Base-by-base conservation (phyloP, 2,113 vertebrate genomes). In the Sapayoa aenigma region DNA sequence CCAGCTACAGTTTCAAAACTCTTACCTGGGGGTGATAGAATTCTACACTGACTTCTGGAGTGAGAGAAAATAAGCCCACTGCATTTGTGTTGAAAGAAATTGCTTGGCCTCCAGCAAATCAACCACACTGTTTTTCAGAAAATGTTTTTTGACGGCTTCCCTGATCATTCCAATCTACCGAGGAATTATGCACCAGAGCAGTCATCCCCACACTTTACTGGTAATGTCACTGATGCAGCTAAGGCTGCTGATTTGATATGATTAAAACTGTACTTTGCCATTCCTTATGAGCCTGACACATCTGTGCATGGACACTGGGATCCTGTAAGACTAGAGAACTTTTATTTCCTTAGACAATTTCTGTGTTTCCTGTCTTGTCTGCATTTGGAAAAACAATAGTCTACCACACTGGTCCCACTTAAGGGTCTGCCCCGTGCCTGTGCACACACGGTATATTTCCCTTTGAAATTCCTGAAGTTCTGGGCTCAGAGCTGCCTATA, bases 1-100 rank as follows among this genome's bases (percentile, higher is more conserved):
- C 19, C 50, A 52, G 12, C 16, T 91, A 30, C 30, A 71, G 6
- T 30, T 89, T 50, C 37, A 59, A 88, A 88, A 65, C 8, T 2
- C 14, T 37, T 33, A 24, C 19, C 28, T 62, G 18, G 41, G 88
- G 5, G 62, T 39, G 52, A 20, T 12, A 69, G 2, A 31, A 42
- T 66, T 27, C 66, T 55, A 49, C 27, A 33, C 25, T 47, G 23
- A 30, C 25, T 41, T 4, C 31, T 17, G 74, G 28, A 65, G 62
- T 63, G 68, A 73, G 9, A 88, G 27, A 79, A 89, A 92, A 84
- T 27, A 84, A 92, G 46, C 47, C 52, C 42, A 60, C 68, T 89
- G 80, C 84, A 91, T 75, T 81, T 92, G 82, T 78, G 82, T 81
- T 93, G 66, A 93, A 69, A 66, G 28, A 89, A 86, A 94, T 79